A percentile compares a stretch with the other conserved stretches of the same genome.
These are phyloP conservation scores for Archocentrus centrarchus DNA, from an alignment of 2,113 vertebrate genomes.

Conservation along the genomic window DNA sequence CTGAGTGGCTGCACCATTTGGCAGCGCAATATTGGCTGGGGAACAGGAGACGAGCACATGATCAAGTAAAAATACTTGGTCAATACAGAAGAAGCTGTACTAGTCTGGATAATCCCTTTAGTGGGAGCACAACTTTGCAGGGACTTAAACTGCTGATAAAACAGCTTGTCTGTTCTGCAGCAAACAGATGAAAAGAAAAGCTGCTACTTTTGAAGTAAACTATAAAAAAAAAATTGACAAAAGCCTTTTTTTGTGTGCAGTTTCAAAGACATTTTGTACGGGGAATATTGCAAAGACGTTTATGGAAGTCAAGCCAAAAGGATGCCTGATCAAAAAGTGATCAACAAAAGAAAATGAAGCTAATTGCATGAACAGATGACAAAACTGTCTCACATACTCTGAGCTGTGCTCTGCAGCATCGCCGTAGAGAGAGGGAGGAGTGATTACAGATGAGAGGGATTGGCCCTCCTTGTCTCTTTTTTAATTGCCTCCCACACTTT, in stretches of 20 bases:
- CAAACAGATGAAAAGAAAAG: neutral
- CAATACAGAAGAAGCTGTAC: neutral
- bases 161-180: neutral
- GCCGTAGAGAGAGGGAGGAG: constrained; percentile 19
- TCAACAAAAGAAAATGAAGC: neutral
- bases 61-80: constrained; percentile 10
- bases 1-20: constrained; percentile 1
- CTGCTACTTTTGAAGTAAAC: neutral
- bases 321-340: neutral
- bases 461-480: constrained; percentile 48
- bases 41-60: neutral
- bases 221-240: neutral
- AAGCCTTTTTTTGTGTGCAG: neutral
- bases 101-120: constrained; percentile 34
- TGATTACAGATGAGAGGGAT: constrained; percentile 62
- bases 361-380: neutral
- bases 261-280: neutral
- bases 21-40: neutral
- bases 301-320: neutral
- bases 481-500: constrained; percentile 75
- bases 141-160: neutral
- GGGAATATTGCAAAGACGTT: neutral
- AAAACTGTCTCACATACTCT: neutral
- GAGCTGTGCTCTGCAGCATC: constrained; percentile 14
- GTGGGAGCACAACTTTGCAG: constrained; percentile 4